A percentile compares a stretch with the other conserved stretches of the same genome.
phyloP scores from a whole-genome alignment of 2,797 vertebrate genomes.

The Halcyon leucocephala region DNA sequence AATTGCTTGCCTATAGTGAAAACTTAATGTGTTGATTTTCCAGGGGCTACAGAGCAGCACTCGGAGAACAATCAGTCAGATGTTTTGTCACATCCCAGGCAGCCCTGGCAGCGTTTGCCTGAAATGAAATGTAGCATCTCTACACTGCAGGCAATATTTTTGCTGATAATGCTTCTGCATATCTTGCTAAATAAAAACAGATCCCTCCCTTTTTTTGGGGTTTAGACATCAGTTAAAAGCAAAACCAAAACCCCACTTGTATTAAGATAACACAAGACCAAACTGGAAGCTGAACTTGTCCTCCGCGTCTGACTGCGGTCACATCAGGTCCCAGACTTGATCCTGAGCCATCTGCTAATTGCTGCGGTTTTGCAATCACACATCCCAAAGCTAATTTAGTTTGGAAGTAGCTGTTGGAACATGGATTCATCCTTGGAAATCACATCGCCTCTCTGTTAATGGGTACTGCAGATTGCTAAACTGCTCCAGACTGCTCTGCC shows the following conservation, averaged over 20 bases:
- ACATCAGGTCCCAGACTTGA: conserved; percentile 40
- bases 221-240: conserved; percentile 30
- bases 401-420: conserved; percentile 49
- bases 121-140: conserved; percentile 64
- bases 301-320: not conserved
- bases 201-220: not conserved
- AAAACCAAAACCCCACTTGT: not conserved
- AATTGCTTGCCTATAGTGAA: conserved; percentile 67
- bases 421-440: conserved; percentile 31
- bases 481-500: not conserved
- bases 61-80: conserved; percentile 70
- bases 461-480: not conserved
- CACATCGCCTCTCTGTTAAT: not conserved
- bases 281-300: not conserved
- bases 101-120: conserved; percentile 47
- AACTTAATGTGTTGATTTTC: conserved; percentile 69
- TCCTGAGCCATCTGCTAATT: conserved; percentile 63
- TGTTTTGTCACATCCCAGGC: conserved; percentile 63
- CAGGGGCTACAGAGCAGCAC: conserved; percentile 58
- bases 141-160: conserved; percentile 64
- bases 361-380: conserved; percentile 17
- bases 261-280: conserved; percentile 10
- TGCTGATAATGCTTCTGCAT: conserved; percentile 33
- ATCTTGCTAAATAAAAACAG: conserved; percentile 60
- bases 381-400: conserved; percentile 51